Base-by-base conservation (phyloP, 2,113 vertebrate species). In the Nibea coibor region DNA sequence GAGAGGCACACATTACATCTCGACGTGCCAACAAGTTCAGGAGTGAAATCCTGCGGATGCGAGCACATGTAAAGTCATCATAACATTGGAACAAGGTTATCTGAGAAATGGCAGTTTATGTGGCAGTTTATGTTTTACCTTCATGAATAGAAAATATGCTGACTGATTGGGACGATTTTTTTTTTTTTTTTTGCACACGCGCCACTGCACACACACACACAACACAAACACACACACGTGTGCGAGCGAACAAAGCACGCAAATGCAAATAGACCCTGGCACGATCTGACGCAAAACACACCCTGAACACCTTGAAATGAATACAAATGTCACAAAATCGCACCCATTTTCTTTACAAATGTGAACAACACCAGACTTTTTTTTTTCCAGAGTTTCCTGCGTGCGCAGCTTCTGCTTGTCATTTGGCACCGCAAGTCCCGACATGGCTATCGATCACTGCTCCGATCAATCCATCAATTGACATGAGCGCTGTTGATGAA, bases 21-120 rank as follows among this genome's bases (percentile, higher is more conserved):
- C 75, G 8, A 51, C 61, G 91, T 91, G 93, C 92, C 92, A 93
- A 91, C 90, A 91, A 90, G 92, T 91, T 93, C 91, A 93, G 89
- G 88, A 93, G 90, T 86, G 90, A 90, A 90, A 94, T 91, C 90
- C 91, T 88, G 91, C 71, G 90, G 90, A 88, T 92, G 90, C 72
- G 87, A 93, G 91, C 91, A 90, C 92, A 90, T 92, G 92, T 90
- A 93, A 93, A 92, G 90, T 93, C 92, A 91, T 93, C 92, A 93
- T 89, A 93, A 92, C 91, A 93, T 92, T 93, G 91, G 89, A 93
- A 93, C 91, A 91, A 92, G 92, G 93, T 94, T 92, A 88, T 86
- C 80, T 87, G 93, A 92, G 91, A 92, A 90, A 92, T 93, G 91
- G 89, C 91, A 93, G 91, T 87, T 93, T 93, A 80, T 86, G 90